Base-by-base conservation (phyloP, 1,140 invertebrate species). In the Rhopalosiphum padi region DNA sequence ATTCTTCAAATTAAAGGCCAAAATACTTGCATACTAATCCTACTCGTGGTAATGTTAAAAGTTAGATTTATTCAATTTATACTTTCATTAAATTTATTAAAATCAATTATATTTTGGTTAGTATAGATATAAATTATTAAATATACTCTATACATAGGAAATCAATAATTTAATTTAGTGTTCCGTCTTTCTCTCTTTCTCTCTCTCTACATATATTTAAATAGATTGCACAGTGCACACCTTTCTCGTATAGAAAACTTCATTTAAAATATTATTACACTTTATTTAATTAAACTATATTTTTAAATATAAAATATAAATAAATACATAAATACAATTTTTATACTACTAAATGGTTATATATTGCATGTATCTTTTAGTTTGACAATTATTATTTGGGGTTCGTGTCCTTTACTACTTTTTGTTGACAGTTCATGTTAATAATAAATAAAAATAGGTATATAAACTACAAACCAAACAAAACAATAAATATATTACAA, bases 251-350 rank as follows among this genome's bases (percentile, higher is more conserved):
- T 15, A 68, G 30, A 68, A 4, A n/a, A 68, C 11, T n/a, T 68
- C 15, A 15, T 68, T 68, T 30, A 68, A 15, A 68, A n/a, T 68
- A 68, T 68, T 22, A n/a, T 68, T 30, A 68, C 60, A 68, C 60
- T 68, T 68, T 68, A 68, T 68, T 68, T 68, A 68, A 68, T 68
- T 68, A 68, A 68, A 68, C 30, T n/a, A n/a, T 68, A n/a, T 68
- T 0, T n/a, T n/a, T n/a, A 6, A n/a, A 68, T 2, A 68, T n/a
- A n/a, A 68, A 68, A 41, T 41, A 41, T 41, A 41, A 41, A 41
- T 41, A 41, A 11, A n/a, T 46, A 68, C 11, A 68, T n/a, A 68
- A 68, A n/a, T 68, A 68, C 3, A 68, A 18, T 68, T 68, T n/a
- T 68, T 68, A 68, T 68, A 0, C 30, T 68, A n/a, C 15, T 7